A percentile compares a stretch with the other conserved stretches of the same genome.
phyloP scores from a whole-genome alignment of 1,140 invertebrate species.

The Cepaea nemoralis region DNA sequence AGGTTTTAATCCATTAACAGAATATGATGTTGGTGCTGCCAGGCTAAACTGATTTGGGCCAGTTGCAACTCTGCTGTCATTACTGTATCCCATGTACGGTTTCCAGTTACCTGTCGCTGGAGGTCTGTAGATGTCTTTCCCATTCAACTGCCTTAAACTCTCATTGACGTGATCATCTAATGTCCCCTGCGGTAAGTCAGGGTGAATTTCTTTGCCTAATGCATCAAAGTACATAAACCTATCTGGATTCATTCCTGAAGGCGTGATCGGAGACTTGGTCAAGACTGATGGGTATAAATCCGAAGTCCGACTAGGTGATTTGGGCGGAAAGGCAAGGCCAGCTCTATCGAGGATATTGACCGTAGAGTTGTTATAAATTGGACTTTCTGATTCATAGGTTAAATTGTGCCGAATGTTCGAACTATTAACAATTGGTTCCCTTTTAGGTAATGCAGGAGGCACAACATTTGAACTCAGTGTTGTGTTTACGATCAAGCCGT shows the following conservation, averaged over 20 bases:
- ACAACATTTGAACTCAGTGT: not conserved
- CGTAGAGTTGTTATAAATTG: not conserved
- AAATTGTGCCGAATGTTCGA: not conserved
- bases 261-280: not conserved
- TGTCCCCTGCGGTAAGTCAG: conserved; percentile 25
- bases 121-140: not conserved
- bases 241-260: not conserved
- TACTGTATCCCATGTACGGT: not conserved
- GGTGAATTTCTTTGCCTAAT: not conserved
- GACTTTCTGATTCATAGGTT: not conserved
- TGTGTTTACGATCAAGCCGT: not conserved
- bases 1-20: not conserved
- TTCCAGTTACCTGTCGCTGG: conserved; percentile 1
- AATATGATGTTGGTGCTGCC: not conserved
- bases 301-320: not conserved
- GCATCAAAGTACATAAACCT: conserved; percentile 32
- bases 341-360: not conserved
- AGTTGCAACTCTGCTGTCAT: not conserved
- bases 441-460: conserved; percentile 16
- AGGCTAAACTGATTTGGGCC: not conserved
- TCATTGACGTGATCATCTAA: conserved; percentile 43
- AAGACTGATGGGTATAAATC: not conserved
- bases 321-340: conserved; percentile 5
- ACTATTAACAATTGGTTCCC: conserved; percentile 5
- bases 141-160: conserved; percentile 19